phyloP scores from a whole-genome alignment of 2,113 vertebrate species.

The Mesembrinibis cayennensis region DNA sequence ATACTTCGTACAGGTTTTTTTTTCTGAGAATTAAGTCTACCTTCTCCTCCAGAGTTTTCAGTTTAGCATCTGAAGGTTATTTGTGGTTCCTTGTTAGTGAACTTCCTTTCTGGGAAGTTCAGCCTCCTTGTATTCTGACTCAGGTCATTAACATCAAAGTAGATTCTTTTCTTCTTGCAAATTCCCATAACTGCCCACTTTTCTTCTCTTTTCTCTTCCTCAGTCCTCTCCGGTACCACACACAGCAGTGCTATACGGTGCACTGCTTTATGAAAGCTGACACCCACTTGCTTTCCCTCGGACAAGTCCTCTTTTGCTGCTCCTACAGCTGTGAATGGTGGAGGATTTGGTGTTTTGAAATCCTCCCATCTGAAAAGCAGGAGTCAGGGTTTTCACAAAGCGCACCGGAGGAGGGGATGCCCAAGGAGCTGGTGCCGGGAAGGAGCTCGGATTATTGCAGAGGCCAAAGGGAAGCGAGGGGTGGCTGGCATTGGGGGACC shows the following conservation, averaged over 20 bases:
- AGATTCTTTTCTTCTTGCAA: neutral
- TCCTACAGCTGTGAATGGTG: neutral
- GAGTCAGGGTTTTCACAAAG: neutral
- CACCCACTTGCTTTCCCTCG: neutral
- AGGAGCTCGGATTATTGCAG: neutral
- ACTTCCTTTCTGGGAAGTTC: conserved; percentile 57
- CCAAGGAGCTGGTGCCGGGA: neutral
- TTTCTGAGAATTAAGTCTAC: conserved; percentile 47
- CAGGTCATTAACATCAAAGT: neutral
- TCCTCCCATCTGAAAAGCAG: neutral
- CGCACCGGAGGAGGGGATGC: neutral
- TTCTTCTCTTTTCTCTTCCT: neutral
- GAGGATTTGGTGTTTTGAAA: neutral
- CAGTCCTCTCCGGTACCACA: neutral
- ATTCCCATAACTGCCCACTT: conserved; percentile 32
- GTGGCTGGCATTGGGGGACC: neutral
- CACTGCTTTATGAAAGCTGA: neutral
- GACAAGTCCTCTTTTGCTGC: neutral
- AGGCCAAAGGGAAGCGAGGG: neutral
- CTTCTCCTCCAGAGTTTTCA: conserved; percentile 46
- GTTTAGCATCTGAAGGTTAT: conserved; percentile 37
- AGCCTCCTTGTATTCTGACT: conserved; percentile 58
- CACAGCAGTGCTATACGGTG: neutral
- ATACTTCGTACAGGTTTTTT: neutral
- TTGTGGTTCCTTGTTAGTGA: conserved; percentile 39